Percentiles rank a stretch among this genome's conserved stretches.
Evolutionary conservation across 1,140 invertebrate genomes (phyloP).

Genomic region (Platyscapa corneri): DNA sequence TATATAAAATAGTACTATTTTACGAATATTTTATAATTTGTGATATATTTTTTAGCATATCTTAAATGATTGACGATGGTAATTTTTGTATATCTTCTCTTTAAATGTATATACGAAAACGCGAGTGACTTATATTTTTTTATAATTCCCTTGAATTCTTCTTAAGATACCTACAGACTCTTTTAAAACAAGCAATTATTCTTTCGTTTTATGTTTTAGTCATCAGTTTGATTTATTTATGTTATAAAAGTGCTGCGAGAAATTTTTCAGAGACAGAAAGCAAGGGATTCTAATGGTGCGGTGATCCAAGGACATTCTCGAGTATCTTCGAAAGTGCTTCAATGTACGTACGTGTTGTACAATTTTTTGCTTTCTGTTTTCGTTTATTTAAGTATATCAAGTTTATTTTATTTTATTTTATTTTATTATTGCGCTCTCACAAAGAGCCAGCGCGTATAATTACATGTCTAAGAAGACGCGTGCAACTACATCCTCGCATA

Average conservation of each 20-base stretch:
- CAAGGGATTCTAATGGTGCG: slow-evolving; percentile 27
- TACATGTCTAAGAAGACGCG: not conserved
- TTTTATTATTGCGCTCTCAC: not conserved
- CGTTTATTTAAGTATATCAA: not conserved
- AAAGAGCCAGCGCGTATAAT: not conserved
- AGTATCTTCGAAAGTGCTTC: slow-evolving; percentile 32
- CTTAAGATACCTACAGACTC: not conserved
- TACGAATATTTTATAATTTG: not conserved
- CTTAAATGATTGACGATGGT: slow-evolving; percentile 5
- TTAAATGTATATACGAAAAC: not conserved
- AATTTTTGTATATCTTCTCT: not conserved
- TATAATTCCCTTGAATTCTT: not conserved
- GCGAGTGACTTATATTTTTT: not conserved
- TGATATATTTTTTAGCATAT: not conserved
- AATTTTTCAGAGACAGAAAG: slow-evolving; percentile 17
- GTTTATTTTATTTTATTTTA: not conserved
- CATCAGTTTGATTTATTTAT: not conserved
- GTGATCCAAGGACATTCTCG: slow-evolving; percentile 31
- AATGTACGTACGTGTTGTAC: slow-evolving; percentile 40
- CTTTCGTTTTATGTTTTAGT: not conserved
- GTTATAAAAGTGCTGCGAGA: slow-evolving; percentile 11
- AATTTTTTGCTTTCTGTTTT: slow-evolving; percentile 5
- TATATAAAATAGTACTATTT: not conserved
- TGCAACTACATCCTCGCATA: not conserved
- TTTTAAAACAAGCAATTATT: not conserved